These are phyloP conservation scores for Myripristis murdjan DNA, from an alignment of 2,797 vertebrate genomes.

Conservation along the genomic window DNA sequence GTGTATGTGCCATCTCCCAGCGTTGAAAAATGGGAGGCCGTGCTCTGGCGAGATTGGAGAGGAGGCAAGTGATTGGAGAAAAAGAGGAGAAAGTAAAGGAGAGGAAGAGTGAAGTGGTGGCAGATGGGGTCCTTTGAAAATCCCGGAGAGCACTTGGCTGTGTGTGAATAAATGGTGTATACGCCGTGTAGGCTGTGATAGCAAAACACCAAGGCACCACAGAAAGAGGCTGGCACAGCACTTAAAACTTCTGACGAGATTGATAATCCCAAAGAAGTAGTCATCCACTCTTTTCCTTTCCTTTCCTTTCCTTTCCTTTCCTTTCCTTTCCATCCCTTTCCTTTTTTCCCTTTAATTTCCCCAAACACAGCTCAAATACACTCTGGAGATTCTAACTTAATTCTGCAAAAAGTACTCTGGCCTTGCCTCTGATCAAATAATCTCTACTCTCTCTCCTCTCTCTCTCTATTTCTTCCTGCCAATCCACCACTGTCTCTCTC, in stretches of 20 bases:
- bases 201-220: conserved; percentile 35
- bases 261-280: conserved; percentile 49
- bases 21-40: conserved; percentile 47
- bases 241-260: conserved; percentile 43
- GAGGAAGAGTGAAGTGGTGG: conserved; percentile 50
- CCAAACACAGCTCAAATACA: conserved; percentile 26
- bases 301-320: background rate
- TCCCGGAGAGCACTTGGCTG: conserved; percentile 41
- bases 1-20: conserved; percentile 32
- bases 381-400: conserved; percentile 33
- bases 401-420: conserved; percentile 36
- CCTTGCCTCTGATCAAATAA: conserved; percentile 34
- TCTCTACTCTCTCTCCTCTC: conserved; percentile 1
- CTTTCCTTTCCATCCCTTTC: background rate
- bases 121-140: conserved; percentile 45
- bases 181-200: conserved; percentile 16
- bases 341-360: background rate
- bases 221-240: conserved; percentile 26
- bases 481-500: background rate
- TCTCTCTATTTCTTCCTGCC: conserved; percentile 3
- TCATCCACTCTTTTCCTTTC: background rate
- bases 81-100: conserved; percentile 54
- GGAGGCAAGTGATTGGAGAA: conserved; percentile 67
- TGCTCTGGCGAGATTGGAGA: conserved; percentile 51
- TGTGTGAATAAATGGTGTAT: conserved; percentile 14